These are phyloP conservation scores for Phania funesta DNA, from an alignment of 2,888 invertebrate species.

Conservation along the genomic window DNA sequence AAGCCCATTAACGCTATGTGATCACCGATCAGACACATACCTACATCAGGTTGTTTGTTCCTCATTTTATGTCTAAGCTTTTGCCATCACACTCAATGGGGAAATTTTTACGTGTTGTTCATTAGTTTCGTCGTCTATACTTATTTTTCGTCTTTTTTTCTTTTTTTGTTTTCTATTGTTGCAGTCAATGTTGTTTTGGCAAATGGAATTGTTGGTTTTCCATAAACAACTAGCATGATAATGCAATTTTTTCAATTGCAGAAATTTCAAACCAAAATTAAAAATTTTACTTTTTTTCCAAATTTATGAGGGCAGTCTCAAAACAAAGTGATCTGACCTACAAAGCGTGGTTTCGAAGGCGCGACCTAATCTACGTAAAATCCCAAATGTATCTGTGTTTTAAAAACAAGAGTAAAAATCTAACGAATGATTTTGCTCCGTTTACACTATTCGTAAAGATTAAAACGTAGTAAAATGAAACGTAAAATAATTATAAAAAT, in stretches of 20 bases:
- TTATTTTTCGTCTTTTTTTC: not conserved
- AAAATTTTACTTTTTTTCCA: conserved; percentile 18
- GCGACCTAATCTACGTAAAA: no score
- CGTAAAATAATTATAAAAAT: no score
- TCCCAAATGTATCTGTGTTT: no score
- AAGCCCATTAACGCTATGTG: conserved; percentile 59
- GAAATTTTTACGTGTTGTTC: conserved; percentile 50
- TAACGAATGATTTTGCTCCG: no score
- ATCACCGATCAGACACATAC: conserved; percentile 17
- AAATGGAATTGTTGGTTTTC: conserved; percentile 26
- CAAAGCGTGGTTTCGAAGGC: not conserved
- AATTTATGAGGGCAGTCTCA: not conserved
- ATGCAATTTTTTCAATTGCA: conserved; percentile 65
- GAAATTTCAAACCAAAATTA: conserved; percentile 48
- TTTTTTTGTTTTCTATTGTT: conserved; percentile 17
- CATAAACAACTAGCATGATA: conserved; percentile 29
- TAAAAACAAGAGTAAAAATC: no score
- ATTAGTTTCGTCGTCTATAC: conserved; percentile 41
- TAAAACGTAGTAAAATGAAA: no score
- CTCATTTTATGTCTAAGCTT: conserved; percentile 42
- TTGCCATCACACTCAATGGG: conserved; percentile 52
- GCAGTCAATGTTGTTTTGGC: conserved; percentile 30
- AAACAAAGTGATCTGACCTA: not conserved
- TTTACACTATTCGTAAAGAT: no score
- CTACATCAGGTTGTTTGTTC: conserved; percentile 13